Evolutionary conservation across 2,888 invertebrate genomes (phyloP).

Genomic region (Heliconius aoede): DNA sequence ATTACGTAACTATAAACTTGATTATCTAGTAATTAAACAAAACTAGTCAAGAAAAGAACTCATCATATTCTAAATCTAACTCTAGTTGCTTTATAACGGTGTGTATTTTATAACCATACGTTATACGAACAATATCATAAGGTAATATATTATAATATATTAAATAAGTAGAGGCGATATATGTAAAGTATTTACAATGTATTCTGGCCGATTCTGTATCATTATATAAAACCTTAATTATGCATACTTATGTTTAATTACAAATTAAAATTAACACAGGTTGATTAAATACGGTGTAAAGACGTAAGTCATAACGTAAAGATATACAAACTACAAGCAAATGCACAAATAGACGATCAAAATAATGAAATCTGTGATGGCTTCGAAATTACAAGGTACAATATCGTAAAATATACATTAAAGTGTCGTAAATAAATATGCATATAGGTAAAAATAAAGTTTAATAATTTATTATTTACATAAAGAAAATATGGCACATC

Average conservation of each 20-base stretch:
- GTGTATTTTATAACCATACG: constrained; percentile 44
- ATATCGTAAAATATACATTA: constrained; percentile 57
- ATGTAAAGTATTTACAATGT: constrained; percentile 52
- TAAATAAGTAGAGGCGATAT: constrained; percentile 48
- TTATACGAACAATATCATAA: constrained; percentile 47
- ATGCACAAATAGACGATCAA: constrained; percentile 78
- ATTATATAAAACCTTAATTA: constrained; percentile 50
- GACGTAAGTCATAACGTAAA: constrained; percentile 44
- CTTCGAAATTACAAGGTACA: constrained; percentile 55
- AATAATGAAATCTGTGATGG: constrained; percentile 68
- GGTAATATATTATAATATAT: constrained; percentile 39
- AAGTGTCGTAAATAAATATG: constrained; percentile 79
- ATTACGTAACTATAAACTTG: constrained; percentile 72
- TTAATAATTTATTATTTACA: constrained; percentile 81
- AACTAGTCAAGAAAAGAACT: constrained; percentile 76
- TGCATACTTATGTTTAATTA: constrained; percentile 48
- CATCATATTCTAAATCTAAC: constrained; percentile 63
- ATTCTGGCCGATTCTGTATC: constrained; percentile 51
- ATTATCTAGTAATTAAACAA: constrained; percentile 79
- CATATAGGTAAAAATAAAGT: constrained; percentile 69
- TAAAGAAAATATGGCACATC: constrained; percentile 83
- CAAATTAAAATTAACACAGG: constrained; percentile 49
- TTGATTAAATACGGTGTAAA: constrained; percentile 48
- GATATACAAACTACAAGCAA: constrained; percentile 73
- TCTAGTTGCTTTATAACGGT: constrained; percentile 58